Conservation (phyloP, 1,140 invertebrate species). For the Dendrolimus kikuchii region DNA sequence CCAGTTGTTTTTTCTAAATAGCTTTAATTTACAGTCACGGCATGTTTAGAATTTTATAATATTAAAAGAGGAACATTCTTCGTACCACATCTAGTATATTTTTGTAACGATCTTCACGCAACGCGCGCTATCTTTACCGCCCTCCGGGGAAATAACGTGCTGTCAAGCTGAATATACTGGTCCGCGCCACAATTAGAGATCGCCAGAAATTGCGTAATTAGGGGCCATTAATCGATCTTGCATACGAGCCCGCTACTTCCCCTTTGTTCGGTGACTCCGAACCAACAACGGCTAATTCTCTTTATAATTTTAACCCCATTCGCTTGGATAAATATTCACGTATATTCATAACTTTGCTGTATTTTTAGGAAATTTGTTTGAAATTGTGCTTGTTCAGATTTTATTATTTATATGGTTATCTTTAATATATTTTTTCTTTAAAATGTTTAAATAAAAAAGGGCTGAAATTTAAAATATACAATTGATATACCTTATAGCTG, state of each 20-base stretch:
- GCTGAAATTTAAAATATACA: too few relatives aligned
- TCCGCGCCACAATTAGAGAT: conserved; percentile 65
- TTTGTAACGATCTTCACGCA: conserved; percentile 20
- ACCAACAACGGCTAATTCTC: conserved; percentile 2
- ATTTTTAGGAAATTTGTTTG: too few relatives aligned
- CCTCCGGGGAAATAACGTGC: conserved; percentile 64
- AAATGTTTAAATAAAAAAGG: too few relatives aligned
- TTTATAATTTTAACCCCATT: conserved; percentile 1
- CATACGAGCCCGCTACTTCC: conserved; percentile 30
- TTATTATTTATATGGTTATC: too few relatives aligned
- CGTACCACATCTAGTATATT: conserved; percentile 26
- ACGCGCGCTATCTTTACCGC: conserved; percentile 59
- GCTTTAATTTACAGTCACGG: too few relatives aligned
- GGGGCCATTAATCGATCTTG: conserved; percentile 60
- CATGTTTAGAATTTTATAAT: too few relatives aligned
- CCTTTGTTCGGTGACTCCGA: conserved; percentile 14
- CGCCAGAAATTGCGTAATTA: conserved; percentile 68
- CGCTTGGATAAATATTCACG: not conserved
- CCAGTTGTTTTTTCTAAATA: too few relatives aligned
- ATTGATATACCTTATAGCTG: too few relatives aligned
- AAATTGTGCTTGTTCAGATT: too few relatives aligned
- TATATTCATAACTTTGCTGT: not conserved
- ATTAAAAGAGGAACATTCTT: not conserved
- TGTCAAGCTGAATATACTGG: conserved; percentile 65
- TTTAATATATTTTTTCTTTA: too few relatives aligned